phyloP scores from a whole-genome alignment of 1,140 invertebrate genomes.

The Monochamus saltuarius region DNA sequence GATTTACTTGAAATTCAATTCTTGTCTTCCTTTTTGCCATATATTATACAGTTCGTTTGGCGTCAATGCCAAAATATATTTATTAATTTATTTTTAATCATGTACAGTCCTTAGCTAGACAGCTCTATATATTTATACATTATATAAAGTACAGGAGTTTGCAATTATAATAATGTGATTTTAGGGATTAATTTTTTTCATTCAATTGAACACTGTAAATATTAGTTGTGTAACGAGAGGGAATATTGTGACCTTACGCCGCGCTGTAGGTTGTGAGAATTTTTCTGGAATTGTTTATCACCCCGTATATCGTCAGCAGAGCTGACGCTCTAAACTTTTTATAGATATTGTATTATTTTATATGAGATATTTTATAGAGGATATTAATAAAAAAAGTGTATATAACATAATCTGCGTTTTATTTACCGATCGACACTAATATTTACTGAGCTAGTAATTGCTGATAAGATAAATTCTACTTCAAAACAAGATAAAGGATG shows the following conservation, averaged over 20 bases:
- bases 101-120: conserved; percentile 20
- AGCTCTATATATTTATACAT: conserved; percentile 21
- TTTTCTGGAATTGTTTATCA: conserved; percentile 24
- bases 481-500: no score
- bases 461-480: no score
- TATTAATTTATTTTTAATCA: conserved; percentile 27
- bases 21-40: conserved; percentile 20
- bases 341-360: conserved; percentile 40
- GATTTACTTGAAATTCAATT: conserved; percentile 1
- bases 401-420: no score
- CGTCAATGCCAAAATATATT: conserved; percentile 23
- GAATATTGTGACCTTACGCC: conserved; percentile 36
- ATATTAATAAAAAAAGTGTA: conserved; percentile 33
- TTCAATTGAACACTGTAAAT: conserved; percentile 26
- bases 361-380: conserved; percentile 41
- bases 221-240: conserved; percentile 8
- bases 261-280: conserved; percentile 31
- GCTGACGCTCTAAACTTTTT: conserved; percentile 35
- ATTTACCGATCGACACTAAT: no score
- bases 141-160: conserved; percentile 18
- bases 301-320: conserved; percentile 32
- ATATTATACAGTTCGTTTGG: conserved; percentile 1
- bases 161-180: conserved; percentile 26
- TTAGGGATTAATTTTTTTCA: conserved; percentile 13
- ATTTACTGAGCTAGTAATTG: no score